Base-by-base conservation (phyloP, 2,797 vertebrate species). In the Sebastes wilsoni region DNA sequence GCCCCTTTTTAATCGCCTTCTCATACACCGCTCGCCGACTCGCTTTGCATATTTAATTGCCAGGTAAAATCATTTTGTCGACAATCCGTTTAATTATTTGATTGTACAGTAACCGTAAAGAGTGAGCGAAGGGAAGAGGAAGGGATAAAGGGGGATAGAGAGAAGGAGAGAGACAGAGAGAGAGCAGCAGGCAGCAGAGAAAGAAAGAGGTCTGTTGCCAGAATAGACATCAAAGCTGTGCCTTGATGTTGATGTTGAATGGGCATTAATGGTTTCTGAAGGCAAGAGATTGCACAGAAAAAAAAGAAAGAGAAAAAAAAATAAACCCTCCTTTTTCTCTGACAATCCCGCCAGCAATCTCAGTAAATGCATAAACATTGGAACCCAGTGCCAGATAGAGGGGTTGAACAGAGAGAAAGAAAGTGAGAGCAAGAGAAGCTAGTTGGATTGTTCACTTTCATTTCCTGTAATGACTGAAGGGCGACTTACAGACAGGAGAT, bases 231-330 rank as follows among this genome's bases (percentile, higher is more conserved):
- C 97, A 98, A 98, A 98, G 97, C 96, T 80, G 88, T 87, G 96
- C 97, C 97, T 98, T 97, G 96, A 97, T 98, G 97, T 97, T 96
- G 95, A 96, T 95, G 95, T 97, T 97, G 95, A 97, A 97, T 96
- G 96, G 96, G 97, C 96, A 96, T 97, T 97, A 98, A 97, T 97
- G 96, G 97, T 95, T 97, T 98, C 96, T 97, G 97, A 97, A 98
- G 97, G 97, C 97, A 97, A 96, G 96, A 97, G 97, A 97, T 96
- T 97, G 96, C 96, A 96, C 92, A 85, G 90, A 80, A 88, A 89
- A 89, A 90, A 87, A 93, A 94, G 16, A 84, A 16, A 83, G 20
- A 81, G 67, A 88, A 87, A 93, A 95, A 96, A 96, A 96, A 96
- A 97, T 96, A 97, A 97, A 96, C 95, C 96, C 96, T 95, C 93